A percentile compares a stretch with the other conserved stretches of the same genome.
Conservation (phyloP, 2,113 vertebrate genomes). For the Heloderma charlesbogerti region DNA sequence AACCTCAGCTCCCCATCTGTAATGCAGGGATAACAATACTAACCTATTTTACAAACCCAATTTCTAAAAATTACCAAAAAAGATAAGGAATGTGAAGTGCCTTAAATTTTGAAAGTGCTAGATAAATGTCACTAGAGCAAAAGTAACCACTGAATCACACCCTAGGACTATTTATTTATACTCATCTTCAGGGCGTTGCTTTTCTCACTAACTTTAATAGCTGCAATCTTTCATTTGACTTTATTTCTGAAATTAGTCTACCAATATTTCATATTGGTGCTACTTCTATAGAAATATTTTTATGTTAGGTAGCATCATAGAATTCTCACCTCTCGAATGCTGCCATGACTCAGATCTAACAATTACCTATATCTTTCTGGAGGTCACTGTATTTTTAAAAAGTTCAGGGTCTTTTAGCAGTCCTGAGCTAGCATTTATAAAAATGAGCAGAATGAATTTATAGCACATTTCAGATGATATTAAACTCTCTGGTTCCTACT, state of each 20-base stretch:
- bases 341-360: conserved; percentile 24
- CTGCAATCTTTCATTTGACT: conserved; percentile 32
- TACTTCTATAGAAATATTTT: not conserved
- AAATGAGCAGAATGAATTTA: conserved; percentile 16
- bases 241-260: not conserved
- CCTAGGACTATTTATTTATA: conserved; percentile 21
- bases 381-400: not conserved
- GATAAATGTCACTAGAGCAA: not conserved
- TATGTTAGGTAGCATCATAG: conserved; percentile 12
- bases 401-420: conserved; percentile 12
- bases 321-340: conserved; percentile 1
- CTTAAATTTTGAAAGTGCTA: not conserved
- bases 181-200: conserved; percentile 21
- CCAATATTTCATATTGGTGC: not conserved
- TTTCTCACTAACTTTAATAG: conserved; percentile 22
- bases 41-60: not conserved
- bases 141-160: conserved; percentile 11
- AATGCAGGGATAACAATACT: not conserved
- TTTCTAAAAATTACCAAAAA: not conserved
- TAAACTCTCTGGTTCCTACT: not conserved
- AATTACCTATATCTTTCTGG: not conserved
- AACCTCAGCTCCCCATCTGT: too few species aligned
- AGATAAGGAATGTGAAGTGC: not conserved
- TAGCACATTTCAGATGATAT: not conserved
- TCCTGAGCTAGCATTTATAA: conserved; percentile 4